phyloP scores from a whole-genome alignment of 1,140 invertebrate genomes.

The Drusus annulatus region DNA sequence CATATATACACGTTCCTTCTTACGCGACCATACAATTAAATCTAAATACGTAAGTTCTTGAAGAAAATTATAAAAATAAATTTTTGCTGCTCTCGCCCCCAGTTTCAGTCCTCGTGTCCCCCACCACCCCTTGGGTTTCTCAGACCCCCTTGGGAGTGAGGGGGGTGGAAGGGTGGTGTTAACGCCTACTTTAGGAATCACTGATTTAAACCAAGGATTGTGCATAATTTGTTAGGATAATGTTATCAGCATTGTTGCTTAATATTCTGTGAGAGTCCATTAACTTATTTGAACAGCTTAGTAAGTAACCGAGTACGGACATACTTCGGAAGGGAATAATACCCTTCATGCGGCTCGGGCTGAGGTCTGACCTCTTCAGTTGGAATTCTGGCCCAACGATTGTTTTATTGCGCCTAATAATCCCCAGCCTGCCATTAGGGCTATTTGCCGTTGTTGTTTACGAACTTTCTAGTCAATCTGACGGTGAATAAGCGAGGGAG shows the following conservation, averaged over 20 bases:
- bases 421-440: neutral
- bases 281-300: neutral
- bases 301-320: no score
- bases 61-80: no score
- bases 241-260: neutral
- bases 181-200: no score
- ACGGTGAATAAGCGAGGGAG: neutral
- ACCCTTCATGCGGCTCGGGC: neutral
- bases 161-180: no score
- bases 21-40: no score
- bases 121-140: no score
- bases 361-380: neutral
- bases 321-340: neutral
- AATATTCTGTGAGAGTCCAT: neutral
- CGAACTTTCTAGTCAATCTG: conserved; percentile 10
- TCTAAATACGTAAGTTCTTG: no score
- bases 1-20: no score
- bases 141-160: no score
- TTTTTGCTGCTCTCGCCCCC: no score
- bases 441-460: neutral
- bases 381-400: neutral
- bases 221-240: neutral
- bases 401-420: conserved; percentile 3
- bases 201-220: neutral
- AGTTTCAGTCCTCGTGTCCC: no score